These are phyloP conservation scores for Paraplagusia blochii DNA, from an alignment of 2,113 vertebrate genomes.

Conservation along the genomic window DNA sequence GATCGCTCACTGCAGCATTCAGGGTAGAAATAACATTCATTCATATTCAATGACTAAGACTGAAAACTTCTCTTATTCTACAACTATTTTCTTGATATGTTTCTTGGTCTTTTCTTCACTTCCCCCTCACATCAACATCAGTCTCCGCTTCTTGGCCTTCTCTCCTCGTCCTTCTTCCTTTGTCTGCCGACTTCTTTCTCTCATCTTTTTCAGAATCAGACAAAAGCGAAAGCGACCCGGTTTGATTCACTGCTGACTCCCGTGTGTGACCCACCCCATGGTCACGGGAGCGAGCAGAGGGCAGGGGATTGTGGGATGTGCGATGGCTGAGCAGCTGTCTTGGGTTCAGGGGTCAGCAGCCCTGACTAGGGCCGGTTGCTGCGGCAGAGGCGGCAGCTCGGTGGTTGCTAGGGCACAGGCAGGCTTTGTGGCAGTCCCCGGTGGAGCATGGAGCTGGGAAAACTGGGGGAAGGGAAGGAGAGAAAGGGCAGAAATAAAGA, in stretches of 20 bases:
- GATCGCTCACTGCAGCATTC: too few species aligned
- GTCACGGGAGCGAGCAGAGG: constrained; percentile 50
- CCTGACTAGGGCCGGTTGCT: constrained; percentile 60
- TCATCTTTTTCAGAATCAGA: neutral
- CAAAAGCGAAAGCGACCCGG: constrained; percentile 27
- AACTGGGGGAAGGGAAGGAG: constrained; percentile 58
- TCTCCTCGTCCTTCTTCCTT: neutral
- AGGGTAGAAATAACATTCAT: too few species aligned
- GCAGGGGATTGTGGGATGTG: constrained; percentile 59
- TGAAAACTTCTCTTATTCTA: too few species aligned
- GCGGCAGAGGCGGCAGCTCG: constrained; percentile 49
- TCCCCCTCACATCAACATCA: too few species aligned
- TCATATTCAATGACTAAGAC: too few species aligned
- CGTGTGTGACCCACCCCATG: constrained; percentile 33
- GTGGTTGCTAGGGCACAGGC: constrained; percentile 44
- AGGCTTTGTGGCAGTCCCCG: constrained; percentile 59
- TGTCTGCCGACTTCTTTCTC: neutral
- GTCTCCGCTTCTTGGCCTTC: too few species aligned
- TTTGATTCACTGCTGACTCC: constrained; percentile 22
- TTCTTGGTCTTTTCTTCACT: neutral
- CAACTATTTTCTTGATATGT: neutral
- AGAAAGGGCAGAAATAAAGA: constrained; percentile 29
- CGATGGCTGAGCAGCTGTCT: constrained; percentile 68
- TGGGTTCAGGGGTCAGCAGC: constrained; percentile 61
- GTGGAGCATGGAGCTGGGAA: constrained; percentile 60